Percentiles rank a stretch among this genome's conserved stretches.
phyloP scores from a whole-genome alignment of 2,113 vertebrate species.

The human region GRCh38 chr11:11095501-11096000 shows the following conservation, averaged over 20 bases:
- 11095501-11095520: not conserved
- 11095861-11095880: not conserved
- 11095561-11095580: not conserved
- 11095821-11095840: not conserved
- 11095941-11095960: not conserved
- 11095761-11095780: not conserved
- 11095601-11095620: not conserved
- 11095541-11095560: not conserved
- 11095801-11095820: not conserved
- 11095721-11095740: not conserved
- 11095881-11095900: not conserved
- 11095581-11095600: not conserved
- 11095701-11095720: not conserved
- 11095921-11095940: not conserved
- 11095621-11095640: not conserved
- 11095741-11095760: not conserved
- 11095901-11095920: not conserved
- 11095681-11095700: not conserved
- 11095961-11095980: not conserved
- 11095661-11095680: not conserved
- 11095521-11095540: not conserved
- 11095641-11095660: not conserved
- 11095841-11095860: not conserved
- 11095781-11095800: not conserved
- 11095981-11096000: not conserved